Evolutionary conservation across 1,140 invertebrate genomes (phyloP), one percentile per base, ranked within the genome.

Genomic region (Leptestheria dahalacensis): DNA sequence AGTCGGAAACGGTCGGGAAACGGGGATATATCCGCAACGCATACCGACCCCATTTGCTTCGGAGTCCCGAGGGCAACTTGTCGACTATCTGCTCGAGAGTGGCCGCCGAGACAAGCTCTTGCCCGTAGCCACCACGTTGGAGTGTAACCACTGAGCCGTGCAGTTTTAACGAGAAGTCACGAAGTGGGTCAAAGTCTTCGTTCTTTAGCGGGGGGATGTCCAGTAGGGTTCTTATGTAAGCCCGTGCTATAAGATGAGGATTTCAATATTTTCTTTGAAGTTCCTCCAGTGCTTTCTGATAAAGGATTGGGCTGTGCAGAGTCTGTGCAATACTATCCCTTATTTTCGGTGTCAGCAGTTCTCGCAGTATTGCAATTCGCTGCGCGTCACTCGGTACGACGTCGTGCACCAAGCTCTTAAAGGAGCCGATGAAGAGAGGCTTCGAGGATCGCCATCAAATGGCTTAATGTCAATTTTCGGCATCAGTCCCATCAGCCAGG

Each of bases 341-440:
- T n/a, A 54, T 54, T 1, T 54, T 54, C 9, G 52, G 52, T 3
- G 24, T 25, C 9, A 54, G 29, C 52, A 54, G 52, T 25, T 54
- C n/a, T n/a, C 52, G 18, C 52, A 54, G 24, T 18, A 54, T 54
- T 18, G 52, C 52, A 1, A 54, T 4, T 18, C 52, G 18, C 24
- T 54, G 52, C 24, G 52, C 52, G 24, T 54, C 52, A 25, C 52
- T 21, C n/a, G 10, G 52, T 24, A 54, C 23, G 18, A 54, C 18
- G 24, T 54, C 52, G 26, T 54, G 52, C 9, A 54, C 52, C 52
- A 54, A 25, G 23, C 52, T 54, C 52, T 54, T 54, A 25, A 24
- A 24, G n/a, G 52, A 21, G 15, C 24, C 52, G 29, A n/a, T 54
- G 10, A 18, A 18, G n/a, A 18, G 52, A 15, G 52, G n/a, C 52